These are phyloP conservation scores for Orthosia cruda DNA, from an alignment of 2,888 invertebrate species.

Conservation along the genomic window DNA sequence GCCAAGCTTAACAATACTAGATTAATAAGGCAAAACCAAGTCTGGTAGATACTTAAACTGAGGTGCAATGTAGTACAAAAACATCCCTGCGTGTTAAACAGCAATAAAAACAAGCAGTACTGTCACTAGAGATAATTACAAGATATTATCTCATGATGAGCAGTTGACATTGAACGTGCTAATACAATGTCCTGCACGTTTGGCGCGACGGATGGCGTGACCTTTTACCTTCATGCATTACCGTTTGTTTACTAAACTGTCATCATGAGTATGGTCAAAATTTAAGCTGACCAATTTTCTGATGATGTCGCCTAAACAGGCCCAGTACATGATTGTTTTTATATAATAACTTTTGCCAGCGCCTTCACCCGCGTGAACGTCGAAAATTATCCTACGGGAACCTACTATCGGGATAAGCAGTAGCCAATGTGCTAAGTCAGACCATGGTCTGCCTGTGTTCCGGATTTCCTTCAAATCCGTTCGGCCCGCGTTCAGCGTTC, in stretches of 20 bases:
- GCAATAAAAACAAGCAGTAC: constrained; percentile 19
- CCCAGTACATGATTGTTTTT: too few relatives aligned
- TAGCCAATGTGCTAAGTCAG: too few relatives aligned
- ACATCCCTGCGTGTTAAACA: constrained; percentile 31
- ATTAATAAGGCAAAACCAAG: background rate
- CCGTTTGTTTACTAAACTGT: constrained; percentile 23
- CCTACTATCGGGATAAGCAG: too few relatives aligned
- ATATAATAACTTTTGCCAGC: background rate
- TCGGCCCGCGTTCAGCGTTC: too few relatives aligned
- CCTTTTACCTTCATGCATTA: constrained; percentile 39
- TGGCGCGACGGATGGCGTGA: constrained; percentile 31
- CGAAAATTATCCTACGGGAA: too few relatives aligned
- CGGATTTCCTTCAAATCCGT: too few relatives aligned
- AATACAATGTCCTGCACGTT: constrained; percentile 42
- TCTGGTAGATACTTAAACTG: background rate
- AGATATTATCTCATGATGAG: constrained; percentile 37
- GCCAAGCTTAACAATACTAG: too few relatives aligned
- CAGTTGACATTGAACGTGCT: constrained; percentile 50
- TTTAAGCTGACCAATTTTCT: background rate
- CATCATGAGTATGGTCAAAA: background rate
- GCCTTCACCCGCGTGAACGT: too few relatives aligned
- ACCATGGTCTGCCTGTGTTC: too few relatives aligned
- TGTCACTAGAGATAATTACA: constrained; percentile 28
- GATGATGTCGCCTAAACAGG: background rate
- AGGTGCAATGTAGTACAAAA: background rate